phyloP scores from a whole-genome alignment of 2,797 vertebrate genomes.

The Neosilurus hyrtlii region DNA sequence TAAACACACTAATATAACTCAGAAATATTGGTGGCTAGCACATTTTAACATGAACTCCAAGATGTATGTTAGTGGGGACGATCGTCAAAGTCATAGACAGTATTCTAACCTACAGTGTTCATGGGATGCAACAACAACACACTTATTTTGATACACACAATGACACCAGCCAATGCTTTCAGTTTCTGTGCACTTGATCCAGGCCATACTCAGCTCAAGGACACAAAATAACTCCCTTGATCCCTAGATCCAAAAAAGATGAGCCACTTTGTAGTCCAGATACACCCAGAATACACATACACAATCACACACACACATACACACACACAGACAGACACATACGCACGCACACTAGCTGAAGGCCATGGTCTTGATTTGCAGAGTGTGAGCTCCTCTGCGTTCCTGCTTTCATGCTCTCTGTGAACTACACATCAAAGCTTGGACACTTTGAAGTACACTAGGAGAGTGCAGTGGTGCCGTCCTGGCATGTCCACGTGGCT shows the following conservation, averaged over 20 bases:
- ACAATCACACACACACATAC: background rate
- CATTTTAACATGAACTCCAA: background rate
- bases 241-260: conserved; percentile 28
- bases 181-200: conserved; percentile 11
- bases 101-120: background rate
- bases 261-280: conserved; percentile 29
- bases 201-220: background rate
- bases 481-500: conserved; percentile 30
- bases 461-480: conserved; percentile 61
- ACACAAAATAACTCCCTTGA: conserved; percentile 29
- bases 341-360: conserved; percentile 24
- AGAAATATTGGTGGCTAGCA: background rate
- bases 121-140: no score
- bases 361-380: conserved; percentile 46
- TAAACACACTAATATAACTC: background rate
- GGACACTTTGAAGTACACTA: conserved; percentile 74
- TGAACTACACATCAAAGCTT: conserved; percentile 81
- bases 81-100: background rate
- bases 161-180: background rate
- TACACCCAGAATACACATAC: conserved; percentile 20
- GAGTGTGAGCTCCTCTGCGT: conserved; percentile 64
- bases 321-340: conserved; percentile 1
- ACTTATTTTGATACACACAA: no score
- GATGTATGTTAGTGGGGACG: background rate
- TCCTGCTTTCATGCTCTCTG: conserved; percentile 76